Evolutionary conservation across 1,140 invertebrate species (phyloP).

Genomic region (Tachypleus tridentatus): DNA sequence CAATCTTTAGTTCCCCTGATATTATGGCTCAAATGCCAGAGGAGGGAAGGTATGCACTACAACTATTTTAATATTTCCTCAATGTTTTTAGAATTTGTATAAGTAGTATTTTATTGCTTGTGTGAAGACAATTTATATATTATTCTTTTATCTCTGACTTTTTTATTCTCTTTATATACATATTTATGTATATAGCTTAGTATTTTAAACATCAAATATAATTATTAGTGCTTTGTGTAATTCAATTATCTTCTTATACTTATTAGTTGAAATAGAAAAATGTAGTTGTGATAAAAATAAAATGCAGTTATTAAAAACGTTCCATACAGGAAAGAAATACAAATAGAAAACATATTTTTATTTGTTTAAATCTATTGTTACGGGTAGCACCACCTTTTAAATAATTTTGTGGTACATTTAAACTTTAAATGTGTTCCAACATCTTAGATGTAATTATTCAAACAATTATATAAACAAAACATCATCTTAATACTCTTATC

Average conservation of each 20-base stretch:
- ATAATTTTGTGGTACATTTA: neutral
- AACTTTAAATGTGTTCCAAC: neutral
- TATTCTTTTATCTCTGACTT: neutral
- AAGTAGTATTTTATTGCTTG: neutral
- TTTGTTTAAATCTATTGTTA: neutral
- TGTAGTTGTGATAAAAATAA: no score
- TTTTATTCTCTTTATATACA: neutral
- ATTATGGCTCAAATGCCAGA: conserved; percentile 89
- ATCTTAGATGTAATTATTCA: neutral
- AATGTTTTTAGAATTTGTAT: conserved; percentile 23
- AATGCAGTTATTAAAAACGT: no score
- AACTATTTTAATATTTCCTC: neutral
- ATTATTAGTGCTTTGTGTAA: neutral
- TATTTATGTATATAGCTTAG: conserved; percentile 5
- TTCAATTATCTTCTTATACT: no score
- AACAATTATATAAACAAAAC: no score
- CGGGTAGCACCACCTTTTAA: neutral
- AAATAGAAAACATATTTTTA: neutral
- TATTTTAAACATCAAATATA: conserved; percentile 22
- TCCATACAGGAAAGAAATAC: no score
- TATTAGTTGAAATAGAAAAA: no score
- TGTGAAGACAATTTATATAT: neutral
- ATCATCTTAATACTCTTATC: no score
- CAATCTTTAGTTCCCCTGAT: conserved; percentile 96
- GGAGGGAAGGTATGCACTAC: conserved; percentile 46